Evolutionary conservation across 2,888 invertebrate species (phyloP).

Genomic region (Drosophila multiciliata): DNA sequence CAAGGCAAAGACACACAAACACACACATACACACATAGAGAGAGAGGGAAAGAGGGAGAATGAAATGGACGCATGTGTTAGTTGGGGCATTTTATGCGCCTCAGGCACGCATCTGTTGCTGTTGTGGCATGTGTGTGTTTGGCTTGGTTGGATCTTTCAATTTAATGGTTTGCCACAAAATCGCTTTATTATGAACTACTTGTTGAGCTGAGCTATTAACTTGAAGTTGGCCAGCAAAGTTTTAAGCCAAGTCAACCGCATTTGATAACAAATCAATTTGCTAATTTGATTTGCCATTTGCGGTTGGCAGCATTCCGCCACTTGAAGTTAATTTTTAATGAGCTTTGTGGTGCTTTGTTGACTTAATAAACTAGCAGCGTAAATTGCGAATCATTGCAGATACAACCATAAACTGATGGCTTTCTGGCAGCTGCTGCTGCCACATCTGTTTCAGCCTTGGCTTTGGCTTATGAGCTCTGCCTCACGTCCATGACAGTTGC

Average conservation of each 20-base stretch:
- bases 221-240: constrained; percentile 61
- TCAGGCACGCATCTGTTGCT: constrained; percentile 43
- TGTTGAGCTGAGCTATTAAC: constrained; percentile 65
- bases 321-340: constrained; percentile 42
- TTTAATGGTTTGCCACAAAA: constrained; percentile 66
- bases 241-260: constrained; percentile 47
- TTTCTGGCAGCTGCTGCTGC: constrained; percentile 4
- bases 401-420: background rate
- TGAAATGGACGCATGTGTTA: background rate
- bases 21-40: background rate
- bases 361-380: constrained; percentile 20
- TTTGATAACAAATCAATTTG: constrained; percentile 64
- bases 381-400: constrained; percentile 23
- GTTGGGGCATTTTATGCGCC: constrained; percentile 38
- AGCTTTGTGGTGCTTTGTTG: constrained; percentile 24
- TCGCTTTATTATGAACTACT: constrained; percentile 80
- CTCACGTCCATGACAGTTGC: constrained; percentile 38
- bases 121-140: constrained; percentile 22
- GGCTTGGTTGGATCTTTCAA: constrained; percentile 4
- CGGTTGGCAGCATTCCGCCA: constrained; percentile 9
- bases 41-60: background rate
- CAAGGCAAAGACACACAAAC: constrained; percentile 34
- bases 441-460: constrained; percentile 6
- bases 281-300: constrained; percentile 55
- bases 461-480: constrained; percentile 47